These are phyloP conservation scores for Probaryconus sp. DNA, from an alignment of 1,140 invertebrate species.

Conservation along the genomic window DNA sequence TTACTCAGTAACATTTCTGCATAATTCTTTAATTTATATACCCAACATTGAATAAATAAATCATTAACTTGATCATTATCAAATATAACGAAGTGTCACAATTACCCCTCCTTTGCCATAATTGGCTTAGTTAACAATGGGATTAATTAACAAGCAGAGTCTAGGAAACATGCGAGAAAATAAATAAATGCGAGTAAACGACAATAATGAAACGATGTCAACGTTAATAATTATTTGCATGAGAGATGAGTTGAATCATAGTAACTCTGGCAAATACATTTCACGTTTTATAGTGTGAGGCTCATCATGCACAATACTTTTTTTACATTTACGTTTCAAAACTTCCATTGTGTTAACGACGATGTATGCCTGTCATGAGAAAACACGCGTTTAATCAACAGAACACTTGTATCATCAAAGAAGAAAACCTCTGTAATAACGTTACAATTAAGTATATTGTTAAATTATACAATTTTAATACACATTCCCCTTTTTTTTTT, in stretches of 20 bases:
- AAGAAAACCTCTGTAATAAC: not conserved
- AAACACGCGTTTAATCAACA: constrained; percentile 16
- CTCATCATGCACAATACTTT: constrained; percentile 24
- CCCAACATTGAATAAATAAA: no score
- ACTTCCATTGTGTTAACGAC: constrained; percentile 15
- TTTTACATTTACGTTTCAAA: constrained; percentile 21
- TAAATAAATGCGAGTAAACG: constrained; percentile 21
- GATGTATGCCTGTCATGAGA: constrained; percentile 11
- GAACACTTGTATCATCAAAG: constrained; percentile 61
- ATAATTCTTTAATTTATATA: no score
- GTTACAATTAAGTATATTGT: no score
- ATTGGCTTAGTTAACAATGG: no score
- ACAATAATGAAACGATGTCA: constrained; percentile 39
- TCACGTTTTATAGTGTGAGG: constrained; percentile 10
- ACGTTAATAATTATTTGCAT: constrained; percentile 40
- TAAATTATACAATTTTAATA: no score
- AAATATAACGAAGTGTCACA: no score
- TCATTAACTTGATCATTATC: no score
- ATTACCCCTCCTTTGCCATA: no score
- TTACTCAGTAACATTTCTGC: no score
- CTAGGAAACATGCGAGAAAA: constrained; percentile 17
- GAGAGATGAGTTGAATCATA: constrained; percentile 30
- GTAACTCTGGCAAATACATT: constrained; percentile 31
- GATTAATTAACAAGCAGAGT: no score
- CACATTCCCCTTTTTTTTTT: no score